phyloP scores from a whole-genome alignment of 1,140 invertebrate genomes.

The Drosophila melanica region DNA sequence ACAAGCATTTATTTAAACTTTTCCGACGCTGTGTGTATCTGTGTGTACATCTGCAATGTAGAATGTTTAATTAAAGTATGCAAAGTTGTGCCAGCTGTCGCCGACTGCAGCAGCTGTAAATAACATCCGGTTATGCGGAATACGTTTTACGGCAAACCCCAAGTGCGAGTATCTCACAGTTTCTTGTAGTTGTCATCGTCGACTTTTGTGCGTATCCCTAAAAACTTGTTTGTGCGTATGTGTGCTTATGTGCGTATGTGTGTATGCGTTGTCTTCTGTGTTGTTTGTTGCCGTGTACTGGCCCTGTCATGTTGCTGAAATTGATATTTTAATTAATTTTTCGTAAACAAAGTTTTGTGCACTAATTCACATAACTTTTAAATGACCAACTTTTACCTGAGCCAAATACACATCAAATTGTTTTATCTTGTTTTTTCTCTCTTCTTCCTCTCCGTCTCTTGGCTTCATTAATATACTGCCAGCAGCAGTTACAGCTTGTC shows the following conservation, averaged over 20 bases:
- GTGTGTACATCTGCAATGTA: conserved; percentile 49
- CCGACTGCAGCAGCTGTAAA: conserved; percentile 56
- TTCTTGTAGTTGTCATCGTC: conserved; percentile 33
- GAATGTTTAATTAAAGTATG: conserved; percentile 76
- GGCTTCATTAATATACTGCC: conserved; percentile 59
- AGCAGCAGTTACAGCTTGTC: conserved; percentile 21
- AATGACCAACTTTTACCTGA: conserved; percentile 69
- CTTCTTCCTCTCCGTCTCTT: too few relatives aligned
- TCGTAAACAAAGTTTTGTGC: conserved; percentile 58
- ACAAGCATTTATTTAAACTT: conserved; percentile 65
- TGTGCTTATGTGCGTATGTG: conserved; percentile 7
- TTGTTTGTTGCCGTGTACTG: conserved; percentile 34
- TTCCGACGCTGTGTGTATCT: conserved; percentile 18
- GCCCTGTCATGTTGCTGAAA: conserved; percentile 59
- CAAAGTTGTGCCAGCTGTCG: conserved; percentile 69
- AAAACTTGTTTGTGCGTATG: conserved; percentile 32
- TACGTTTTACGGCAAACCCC: not conserved
- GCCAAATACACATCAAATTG: conserved; percentile 10
- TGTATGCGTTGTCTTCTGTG: conserved; percentile 3
- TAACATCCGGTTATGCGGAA: conserved; percentile 57
- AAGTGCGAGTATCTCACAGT: conserved; percentile 22
- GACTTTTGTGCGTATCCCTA: conserved; percentile 28
- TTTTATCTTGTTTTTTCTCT: conserved; percentile 31
- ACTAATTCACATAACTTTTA: conserved; percentile 53
- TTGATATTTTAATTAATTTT: conserved; percentile 78